phyloP scores from a whole-genome alignment of 2,888 invertebrate species.

The Dryomyza anilis region DNA sequence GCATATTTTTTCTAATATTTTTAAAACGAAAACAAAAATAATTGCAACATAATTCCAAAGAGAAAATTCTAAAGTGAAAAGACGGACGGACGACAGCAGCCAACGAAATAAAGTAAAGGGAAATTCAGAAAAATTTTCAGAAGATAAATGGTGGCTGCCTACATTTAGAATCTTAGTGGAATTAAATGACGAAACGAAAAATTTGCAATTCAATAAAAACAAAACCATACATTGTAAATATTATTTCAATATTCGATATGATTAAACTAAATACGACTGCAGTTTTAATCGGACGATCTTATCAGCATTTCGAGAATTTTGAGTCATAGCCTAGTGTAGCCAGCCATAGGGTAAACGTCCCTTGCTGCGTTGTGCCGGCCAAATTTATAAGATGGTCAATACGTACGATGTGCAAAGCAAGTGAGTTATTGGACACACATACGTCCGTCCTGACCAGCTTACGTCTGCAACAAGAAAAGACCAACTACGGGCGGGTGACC shows the following conservation, averaged over 20 bases:
- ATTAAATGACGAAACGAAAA: constrained; percentile 3
- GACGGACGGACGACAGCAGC: constrained; percentile 27
- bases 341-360: background rate
- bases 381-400: too few species aligned
- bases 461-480: too few species aligned
- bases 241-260: constrained; percentile 20
- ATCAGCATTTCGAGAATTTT: constrained; percentile 8
- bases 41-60: constrained; percentile 30
- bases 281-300: background rate
- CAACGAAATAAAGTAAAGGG: constrained; percentile 20
- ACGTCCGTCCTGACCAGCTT: background rate
- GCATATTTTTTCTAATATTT: constrained; percentile 13
- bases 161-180: background rate
- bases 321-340: constrained; percentile 1
- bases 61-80: constrained; percentile 53
- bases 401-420: constrained; percentile 3
- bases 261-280: background rate
- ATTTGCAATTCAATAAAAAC: too few species aligned
- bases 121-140: constrained; percentile 28
- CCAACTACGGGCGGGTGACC: too few species aligned
- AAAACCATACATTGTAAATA: constrained; percentile 38
- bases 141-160: constrained; percentile 32
- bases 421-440: constrained; percentile 1
- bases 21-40: constrained; percentile 24
- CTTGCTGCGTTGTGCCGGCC: background rate